Base-by-base conservation (phyloP, 2,888 invertebrate genomes). In the Hirtodrosophila alboralis region DNA sequence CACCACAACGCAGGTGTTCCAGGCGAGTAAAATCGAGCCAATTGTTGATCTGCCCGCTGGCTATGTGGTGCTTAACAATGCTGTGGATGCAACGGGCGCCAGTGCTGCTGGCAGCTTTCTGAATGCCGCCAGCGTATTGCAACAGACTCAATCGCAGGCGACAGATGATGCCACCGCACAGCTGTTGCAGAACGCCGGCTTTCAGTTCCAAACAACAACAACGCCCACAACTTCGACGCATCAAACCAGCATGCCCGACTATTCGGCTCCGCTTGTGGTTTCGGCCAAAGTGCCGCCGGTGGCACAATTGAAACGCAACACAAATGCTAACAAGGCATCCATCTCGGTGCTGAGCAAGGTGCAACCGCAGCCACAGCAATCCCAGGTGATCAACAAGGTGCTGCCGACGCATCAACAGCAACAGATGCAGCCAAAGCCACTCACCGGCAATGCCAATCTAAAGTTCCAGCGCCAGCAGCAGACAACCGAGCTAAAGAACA, bases 1-100 rank as follows among this genome's bases (percentile, higher is more conserved):
- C 12, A 96, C 96, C 1, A 95, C 95, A 1, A 96, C 96, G 0
- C 91, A 91, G 54, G 90, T 90, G 26, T 88, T 88, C 33, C 96
- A 96, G 91, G 95, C 96, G 0, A 95, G 96, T 68, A 96, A 96
- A 90, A 93, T 96, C 87, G 95, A 96, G 84, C 95, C 96, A 1
- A 93, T 95, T 47, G 93, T 95, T 10, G 95, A 95, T 88, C 93
- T 95, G 47, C 93, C 95, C 4, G 92, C 94, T 6, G 94, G 94
- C 63, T 95, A 94, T 87, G 94, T 95, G 9, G 92, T 94, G 33
- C 92, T 95, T 0, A 94, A 94, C 80, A 93, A 93, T 81, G 23
- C 84, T 0, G 92, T 93, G 13, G 91, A 91, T 59, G 78, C 71
- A n/a, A n/a, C n/a, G 1, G 56, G 54, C 5, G 34, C 28, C 1